phyloP scores from a whole-genome alignment of 2,797 vertebrate genomes.

The Gastrophryne carolinensis region DNA sequence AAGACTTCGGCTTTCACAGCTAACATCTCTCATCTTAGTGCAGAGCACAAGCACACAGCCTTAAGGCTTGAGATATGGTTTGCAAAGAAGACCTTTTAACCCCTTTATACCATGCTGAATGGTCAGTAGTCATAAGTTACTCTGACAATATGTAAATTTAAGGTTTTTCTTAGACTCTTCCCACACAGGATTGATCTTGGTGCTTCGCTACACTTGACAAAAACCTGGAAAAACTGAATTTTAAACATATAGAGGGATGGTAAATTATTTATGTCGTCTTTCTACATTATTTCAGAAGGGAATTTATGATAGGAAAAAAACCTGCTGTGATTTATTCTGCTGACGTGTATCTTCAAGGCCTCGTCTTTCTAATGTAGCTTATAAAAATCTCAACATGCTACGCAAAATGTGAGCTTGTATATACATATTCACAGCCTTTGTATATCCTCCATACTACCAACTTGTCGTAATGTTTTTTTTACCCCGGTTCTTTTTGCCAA shows the following conservation, averaged over 20 bases:
- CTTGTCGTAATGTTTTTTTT: too few relatives aligned
- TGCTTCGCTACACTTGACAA: neutral
- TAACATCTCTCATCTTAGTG: slow-evolving; percentile 37
- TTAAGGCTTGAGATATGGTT: slow-evolving; percentile 6
- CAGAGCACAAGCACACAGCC: slow-evolving; percentile 34
- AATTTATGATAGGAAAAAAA: neutral
- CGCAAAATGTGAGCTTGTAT: too few relatives aligned
- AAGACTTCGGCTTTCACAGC: slow-evolving; percentile 21
- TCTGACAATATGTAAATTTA: neutral
- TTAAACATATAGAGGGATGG: slow-evolving; percentile 13
- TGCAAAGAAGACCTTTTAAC: neutral
- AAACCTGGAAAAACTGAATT: slow-evolving; percentile 26
- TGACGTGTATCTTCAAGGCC: neutral
- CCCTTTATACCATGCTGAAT: neutral
- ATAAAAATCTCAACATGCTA: too few relatives aligned
- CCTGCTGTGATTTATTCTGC: neutral
- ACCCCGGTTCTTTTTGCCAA: too few relatives aligned
- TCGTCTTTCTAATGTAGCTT: too few relatives aligned
- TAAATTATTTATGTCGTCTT: slow-evolving; percentile 40
- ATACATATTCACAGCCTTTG: too few relatives aligned
- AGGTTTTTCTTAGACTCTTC: neutral
- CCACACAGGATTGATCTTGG: neutral
- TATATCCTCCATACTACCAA: too few relatives aligned
- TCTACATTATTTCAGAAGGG: slow-evolving; percentile 8
- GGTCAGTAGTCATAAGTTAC: neutral